Conservation (phyloP, 2,113 vertebrate genomes). For the Benitochromis conjunctus region DNA sequence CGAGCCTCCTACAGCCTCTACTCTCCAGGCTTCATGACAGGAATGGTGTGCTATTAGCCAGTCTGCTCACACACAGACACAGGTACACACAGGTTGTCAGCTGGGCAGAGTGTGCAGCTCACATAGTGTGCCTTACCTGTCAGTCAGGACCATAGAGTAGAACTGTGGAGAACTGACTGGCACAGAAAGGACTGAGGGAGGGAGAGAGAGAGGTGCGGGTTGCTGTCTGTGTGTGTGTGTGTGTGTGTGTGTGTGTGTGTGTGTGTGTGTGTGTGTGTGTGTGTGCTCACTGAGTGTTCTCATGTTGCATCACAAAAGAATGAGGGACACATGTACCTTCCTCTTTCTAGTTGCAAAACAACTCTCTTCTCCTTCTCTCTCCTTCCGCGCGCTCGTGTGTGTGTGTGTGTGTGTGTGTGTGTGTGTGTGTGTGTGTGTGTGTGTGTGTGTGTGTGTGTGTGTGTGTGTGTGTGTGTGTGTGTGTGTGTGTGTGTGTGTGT, state of each 20-base stretch:
- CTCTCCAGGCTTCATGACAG: slow-evolving; percentile 30
- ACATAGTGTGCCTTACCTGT: slow-evolving; percentile 22
- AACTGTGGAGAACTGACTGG: slow-evolving; percentile 17
- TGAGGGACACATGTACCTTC: slow-evolving; percentile 50
- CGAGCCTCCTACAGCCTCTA: slow-evolving; percentile 11
- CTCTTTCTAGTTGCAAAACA: slow-evolving; percentile 68
- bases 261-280: not conserved
- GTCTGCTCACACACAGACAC: slow-evolving; percentile 16
- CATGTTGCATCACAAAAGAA: slow-evolving; percentile 58
- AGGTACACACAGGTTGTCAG: slow-evolving; percentile 19
- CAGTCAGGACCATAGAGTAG: slow-evolving; percentile 36
- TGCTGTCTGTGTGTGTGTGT: not conserved
- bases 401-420: slow-evolving; percentile 1
- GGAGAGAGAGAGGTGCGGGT: not conserved
- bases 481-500: too few relatives aligned
- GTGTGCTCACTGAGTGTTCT: slow-evolving; percentile 17
- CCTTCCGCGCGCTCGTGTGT: not conserved
- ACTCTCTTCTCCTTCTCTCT: slow-evolving; percentile 33
- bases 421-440: too few relatives aligned
- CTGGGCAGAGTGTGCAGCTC: not conserved
- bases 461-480: too few relatives aligned
- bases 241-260: not conserved
- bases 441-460: too few relatives aligned
- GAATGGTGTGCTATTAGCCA: slow-evolving; percentile 30
- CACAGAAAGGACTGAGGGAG: not conserved